These are phyloP conservation scores for Falco novaeseelandiae DNA, from an alignment of 2,797 vertebrate genomes.

Conservation along the genomic window DNA sequence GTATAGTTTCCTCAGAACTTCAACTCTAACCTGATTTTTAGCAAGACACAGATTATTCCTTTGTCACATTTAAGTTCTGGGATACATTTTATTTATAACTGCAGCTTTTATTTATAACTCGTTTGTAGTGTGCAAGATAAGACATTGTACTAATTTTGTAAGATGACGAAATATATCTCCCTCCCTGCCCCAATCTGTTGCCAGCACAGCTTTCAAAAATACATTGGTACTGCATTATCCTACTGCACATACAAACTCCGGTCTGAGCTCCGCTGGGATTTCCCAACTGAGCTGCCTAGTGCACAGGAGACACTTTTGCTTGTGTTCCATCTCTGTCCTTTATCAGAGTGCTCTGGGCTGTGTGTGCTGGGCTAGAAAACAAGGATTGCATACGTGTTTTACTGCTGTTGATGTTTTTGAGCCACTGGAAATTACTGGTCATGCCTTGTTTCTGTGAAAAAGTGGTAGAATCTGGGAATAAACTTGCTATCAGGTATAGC, in stretches of 20 bases:
- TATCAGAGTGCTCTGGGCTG: background rate
- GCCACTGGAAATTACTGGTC: background rate
- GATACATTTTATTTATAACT: background rate
- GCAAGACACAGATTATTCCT: background rate
- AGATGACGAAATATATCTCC: background rate
- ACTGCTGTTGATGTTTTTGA: background rate
- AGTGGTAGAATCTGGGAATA: background rate
- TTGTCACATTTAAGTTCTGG: background rate
- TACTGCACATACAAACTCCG: rapidly evolving
- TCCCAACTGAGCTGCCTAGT: background rate
- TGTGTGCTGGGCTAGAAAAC: background rate
- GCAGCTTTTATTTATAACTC: background rate
- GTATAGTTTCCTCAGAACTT: background rate
- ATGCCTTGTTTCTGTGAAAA: background rate
- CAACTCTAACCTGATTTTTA: background rate
- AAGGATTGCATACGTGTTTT: background rate
- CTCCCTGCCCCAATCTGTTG: background rate
- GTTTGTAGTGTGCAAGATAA: background rate
- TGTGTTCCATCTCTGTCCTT: background rate
- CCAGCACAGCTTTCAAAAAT: background rate
- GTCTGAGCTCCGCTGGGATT: background rate
- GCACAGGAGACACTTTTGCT: background rate
- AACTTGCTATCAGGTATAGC: background rate
- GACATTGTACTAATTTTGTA: background rate
- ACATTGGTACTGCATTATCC: background rate